A percentile compares a stretch with the other conserved stretches of the same genome.
Conservation (phyloP, 2,797 vertebrate species). For the Enteromius afrohamiltoni region DNA sequence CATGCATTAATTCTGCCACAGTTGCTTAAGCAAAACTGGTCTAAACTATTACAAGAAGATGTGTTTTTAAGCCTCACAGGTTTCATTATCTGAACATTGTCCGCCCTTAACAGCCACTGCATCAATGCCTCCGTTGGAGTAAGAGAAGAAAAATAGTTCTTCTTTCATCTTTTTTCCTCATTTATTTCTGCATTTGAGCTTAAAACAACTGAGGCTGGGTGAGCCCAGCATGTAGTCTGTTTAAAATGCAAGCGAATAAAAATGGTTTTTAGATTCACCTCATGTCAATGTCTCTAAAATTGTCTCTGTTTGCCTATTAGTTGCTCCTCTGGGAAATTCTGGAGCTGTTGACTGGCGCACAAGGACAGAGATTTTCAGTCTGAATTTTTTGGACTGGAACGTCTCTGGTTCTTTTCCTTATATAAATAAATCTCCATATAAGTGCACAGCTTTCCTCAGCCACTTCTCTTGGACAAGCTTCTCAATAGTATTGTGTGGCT, state of each 20-base stretch:
- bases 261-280: constrained; percentile 12
- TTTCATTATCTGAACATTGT: constrained; percentile 47
- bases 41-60: constrained; percentile 30
- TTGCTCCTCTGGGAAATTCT: constrained; percentile 32
- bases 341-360: background rate
- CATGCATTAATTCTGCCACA: constrained; percentile 31
- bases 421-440: background rate
- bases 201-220: background rate
- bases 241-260: constrained; percentile 46
- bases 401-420: background rate
- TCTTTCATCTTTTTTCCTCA: constrained; percentile 29
- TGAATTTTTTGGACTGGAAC: background rate
- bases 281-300: constrained; percentile 31
- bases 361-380: background rate
- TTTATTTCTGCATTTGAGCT: constrained; percentile 25
- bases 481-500: background rate
- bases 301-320: constrained; percentile 31
- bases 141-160: constrained; percentile 22
- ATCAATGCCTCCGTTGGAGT: constrained; percentile 25
- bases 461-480: background rate
- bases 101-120: constrained; percentile 37
- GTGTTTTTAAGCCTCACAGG: constrained; percentile 31
- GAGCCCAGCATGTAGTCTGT: constrained; percentile 26
- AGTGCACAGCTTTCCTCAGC: background rate
- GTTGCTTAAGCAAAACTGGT: constrained; percentile 27